These are phyloP conservation scores for Dasyornis broadbenti DNA, from an alignment of 2,113 vertebrate genomes.

Conservation along the genomic window DNA sequence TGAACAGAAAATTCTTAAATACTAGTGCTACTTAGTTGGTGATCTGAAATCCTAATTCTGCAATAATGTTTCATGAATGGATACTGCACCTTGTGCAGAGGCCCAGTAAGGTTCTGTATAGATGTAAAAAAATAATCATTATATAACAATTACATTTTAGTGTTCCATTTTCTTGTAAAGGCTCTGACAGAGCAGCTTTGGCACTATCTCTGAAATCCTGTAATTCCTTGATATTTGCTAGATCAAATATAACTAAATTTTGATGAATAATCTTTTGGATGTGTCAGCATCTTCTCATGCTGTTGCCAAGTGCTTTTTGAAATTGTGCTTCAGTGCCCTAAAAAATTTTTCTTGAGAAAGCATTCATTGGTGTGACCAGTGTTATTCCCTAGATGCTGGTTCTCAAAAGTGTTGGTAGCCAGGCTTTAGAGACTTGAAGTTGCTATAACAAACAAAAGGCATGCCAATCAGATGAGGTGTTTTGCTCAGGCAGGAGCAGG, in stretches of 20 bases:
- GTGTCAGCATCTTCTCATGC: background rate
- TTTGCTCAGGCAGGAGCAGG: constrained; percentile 7
- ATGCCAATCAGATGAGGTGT: background rate
- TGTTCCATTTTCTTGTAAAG: background rate
- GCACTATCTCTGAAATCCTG: background rate
- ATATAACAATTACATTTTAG: background rate
- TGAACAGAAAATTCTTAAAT: background rate
- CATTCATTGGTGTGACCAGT: background rate
- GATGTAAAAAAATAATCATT: background rate
- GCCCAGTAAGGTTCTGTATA: background rate
- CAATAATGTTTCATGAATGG: background rate
- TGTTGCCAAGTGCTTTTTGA: background rate
- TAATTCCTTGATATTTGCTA: background rate
- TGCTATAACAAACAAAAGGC: background rate
- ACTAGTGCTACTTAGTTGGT: accelerated
- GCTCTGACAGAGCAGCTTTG: background rate
- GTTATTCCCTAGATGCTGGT: background rate
- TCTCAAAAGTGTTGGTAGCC: background rate
- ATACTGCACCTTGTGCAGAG: background rate
- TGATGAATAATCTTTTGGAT: background rate
- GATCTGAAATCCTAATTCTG: background rate
- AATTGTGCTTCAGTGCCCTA: background rate
- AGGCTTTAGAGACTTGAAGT: background rate
- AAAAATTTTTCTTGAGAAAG: background rate
- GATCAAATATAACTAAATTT: background rate